Evolutionary conservation across 2,113 vertebrate genomes (phyloP).

Genomic region (Microtus oregoni): DNA sequence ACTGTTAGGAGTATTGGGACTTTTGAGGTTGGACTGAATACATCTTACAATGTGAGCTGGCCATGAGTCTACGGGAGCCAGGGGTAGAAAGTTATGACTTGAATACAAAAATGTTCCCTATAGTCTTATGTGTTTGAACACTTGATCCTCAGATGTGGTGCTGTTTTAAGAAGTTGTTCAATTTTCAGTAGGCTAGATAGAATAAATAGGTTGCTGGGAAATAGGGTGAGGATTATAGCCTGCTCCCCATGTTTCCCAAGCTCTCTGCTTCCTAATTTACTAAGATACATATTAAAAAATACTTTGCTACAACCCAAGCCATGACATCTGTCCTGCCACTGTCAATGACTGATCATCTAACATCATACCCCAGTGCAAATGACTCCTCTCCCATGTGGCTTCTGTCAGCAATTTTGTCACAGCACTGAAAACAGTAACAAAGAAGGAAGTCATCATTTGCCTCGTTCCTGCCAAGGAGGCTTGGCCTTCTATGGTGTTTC

Average conservation of each 20-base stretch:
- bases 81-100: neutral
- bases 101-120: neutral
- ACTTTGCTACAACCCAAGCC: neutral
- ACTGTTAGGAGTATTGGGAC: neutral
- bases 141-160: neutral
- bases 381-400: neutral
- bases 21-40: neutral
- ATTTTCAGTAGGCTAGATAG: neutral
- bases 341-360: too few relatives aligned
- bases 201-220: neutral
- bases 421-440: neutral
- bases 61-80: neutral
- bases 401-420: neutral
- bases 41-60: neutral
- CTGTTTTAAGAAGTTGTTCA: neutral
- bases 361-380: neutral
- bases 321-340: neutral
- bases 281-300: neutral
- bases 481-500: neutral
- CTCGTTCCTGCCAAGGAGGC: fast-evolving
- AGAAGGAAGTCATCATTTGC: neutral
- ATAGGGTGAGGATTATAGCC: neutral
- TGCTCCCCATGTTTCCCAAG: neutral
- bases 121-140: neutral
- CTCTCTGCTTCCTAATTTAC: neutral